Evolutionary conservation across 2,888 invertebrate genomes (phyloP).

Genomic region (Tetragnatha montana): DNA sequence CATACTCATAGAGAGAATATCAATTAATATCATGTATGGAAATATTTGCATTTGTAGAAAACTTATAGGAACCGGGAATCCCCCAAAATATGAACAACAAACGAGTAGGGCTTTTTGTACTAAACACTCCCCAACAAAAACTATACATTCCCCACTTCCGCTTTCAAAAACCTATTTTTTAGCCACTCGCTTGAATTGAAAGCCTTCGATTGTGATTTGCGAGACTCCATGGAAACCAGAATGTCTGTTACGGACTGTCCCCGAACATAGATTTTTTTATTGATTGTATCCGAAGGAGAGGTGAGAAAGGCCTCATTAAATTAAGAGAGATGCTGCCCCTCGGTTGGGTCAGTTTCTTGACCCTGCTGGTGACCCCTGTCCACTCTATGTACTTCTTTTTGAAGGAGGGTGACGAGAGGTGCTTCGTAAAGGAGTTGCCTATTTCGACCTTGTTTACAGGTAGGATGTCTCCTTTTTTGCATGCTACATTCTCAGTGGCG

Average conservation of each 20-base stretch:
- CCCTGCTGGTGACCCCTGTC: background rate
- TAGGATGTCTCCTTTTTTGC: background rate
- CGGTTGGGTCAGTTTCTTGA: background rate
- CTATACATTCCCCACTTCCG: no score
- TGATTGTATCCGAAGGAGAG: background rate
- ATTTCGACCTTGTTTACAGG: conserved; percentile 36
- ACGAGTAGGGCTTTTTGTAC: no score
- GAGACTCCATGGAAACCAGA: conserved; percentile 1
- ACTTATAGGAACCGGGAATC: no score
- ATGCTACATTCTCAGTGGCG: background rate
- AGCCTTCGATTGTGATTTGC: background rate
- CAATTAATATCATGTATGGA: no score
- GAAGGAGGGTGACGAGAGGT: conserved; percentile 50
- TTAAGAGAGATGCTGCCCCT: background rate
- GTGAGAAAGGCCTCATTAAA: background rate
- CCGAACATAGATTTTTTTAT: conserved; percentile 14
- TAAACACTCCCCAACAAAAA: no score
- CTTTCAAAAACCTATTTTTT: no score
- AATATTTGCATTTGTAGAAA: no score
- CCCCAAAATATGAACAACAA: no score
- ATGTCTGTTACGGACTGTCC: conserved; percentile 5
- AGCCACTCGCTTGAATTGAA: no score
- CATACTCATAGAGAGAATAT: no score
- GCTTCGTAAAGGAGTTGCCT: conserved; percentile 49
- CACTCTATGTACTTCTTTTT: conserved; percentile 44